Conservation (phyloP, 2,888 invertebrate species). For the Hecatera dysodea region DNA sequence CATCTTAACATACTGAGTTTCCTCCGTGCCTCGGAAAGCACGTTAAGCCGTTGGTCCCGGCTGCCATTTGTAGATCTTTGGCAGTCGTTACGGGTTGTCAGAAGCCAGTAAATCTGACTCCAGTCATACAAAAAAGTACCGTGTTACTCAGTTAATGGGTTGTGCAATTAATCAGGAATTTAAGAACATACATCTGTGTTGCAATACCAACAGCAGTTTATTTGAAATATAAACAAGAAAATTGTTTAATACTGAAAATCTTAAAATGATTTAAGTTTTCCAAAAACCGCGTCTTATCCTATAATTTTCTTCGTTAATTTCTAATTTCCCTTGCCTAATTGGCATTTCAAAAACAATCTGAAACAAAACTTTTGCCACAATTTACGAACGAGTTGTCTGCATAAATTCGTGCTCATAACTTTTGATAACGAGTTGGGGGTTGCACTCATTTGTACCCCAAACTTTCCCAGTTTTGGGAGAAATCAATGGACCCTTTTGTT, state of each 20-base stretch:
- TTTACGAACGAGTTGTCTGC: slow-evolving; percentile 61
- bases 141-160: too few relatives aligned
- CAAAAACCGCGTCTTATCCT: slow-evolving; percentile 1
- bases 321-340: slow-evolving; percentile 49
- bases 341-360: slow-evolving; percentile 52
- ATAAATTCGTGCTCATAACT: slow-evolving; percentile 64
- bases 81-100: too few relatives aligned
- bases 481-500: slow-evolving; percentile 59
- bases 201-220: neutral
- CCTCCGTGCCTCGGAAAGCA: too few relatives aligned
- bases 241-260: neutral
- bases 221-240: neutral
- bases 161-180: too few relatives aligned
- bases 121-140: too few relatives aligned
- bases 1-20: too few relatives aligned
- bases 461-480: slow-evolving; percentile 40
- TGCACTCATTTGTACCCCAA: slow-evolving; percentile 59
- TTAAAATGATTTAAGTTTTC: slow-evolving; percentile 8
- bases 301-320: slow-evolving; percentile 43
- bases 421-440: slow-evolving; percentile 58
- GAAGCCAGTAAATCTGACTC: too few relatives aligned
- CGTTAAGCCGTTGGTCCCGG: too few relatives aligned
- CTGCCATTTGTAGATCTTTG: too few relatives aligned
- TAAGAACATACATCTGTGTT: too few relatives aligned
- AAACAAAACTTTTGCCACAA: slow-evolving; percentile 57